Base-by-base conservation (phyloP, 2,888 invertebrate genomes). In the Ferrisia virgata region DNA sequence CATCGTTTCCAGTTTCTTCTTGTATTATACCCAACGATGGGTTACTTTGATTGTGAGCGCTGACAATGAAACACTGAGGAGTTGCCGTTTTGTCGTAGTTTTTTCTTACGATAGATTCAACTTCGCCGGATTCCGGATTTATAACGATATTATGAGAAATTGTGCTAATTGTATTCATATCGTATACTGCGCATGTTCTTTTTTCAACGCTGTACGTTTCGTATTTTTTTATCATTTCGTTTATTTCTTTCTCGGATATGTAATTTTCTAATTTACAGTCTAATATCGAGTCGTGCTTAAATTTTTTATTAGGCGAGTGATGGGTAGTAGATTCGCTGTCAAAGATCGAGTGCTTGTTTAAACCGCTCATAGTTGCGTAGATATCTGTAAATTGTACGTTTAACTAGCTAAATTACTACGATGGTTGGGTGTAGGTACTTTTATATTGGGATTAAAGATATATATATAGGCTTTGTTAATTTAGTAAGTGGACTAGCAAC, bases 231-330 rank as follows among this genome's bases (percentile, higher is more conserved):
- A 83, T 76, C 31, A 83, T 76, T 3, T 83, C 47, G n/a, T 72
- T 69, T 28, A 83, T 83, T 47, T 83, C 69, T 43, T 83, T 39
- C 15, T 69, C 76, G n/a, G 76, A 43, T 33, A 83, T 83, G 83
- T 47, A 83, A 13, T 83, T 83, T 47, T 83, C 83, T 22, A 83
- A 6, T 72, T 83, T 83, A 28, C 47, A 83, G 9, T 72, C 40
- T 9, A 39, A 76, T 9, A 31, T 83, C 31, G 40, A 40, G 8
- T 79, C 79, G 4, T 40, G 79, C n/a, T 81, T 58, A 22, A 47
- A 81, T 81, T 81, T 81, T 58, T 72, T 47, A 18, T n/a, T 18
- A 22, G 83, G 72, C 13, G 53, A 25, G 33, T 43, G n/a, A 43
- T 25, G n/a, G n/a, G n/a, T 80, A 47, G 53, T 31, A 15, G 28